Evolutionary conservation across 2,888 invertebrate genomes (phyloP).

Genomic region (Cyrtodaria siliqua): DNA sequence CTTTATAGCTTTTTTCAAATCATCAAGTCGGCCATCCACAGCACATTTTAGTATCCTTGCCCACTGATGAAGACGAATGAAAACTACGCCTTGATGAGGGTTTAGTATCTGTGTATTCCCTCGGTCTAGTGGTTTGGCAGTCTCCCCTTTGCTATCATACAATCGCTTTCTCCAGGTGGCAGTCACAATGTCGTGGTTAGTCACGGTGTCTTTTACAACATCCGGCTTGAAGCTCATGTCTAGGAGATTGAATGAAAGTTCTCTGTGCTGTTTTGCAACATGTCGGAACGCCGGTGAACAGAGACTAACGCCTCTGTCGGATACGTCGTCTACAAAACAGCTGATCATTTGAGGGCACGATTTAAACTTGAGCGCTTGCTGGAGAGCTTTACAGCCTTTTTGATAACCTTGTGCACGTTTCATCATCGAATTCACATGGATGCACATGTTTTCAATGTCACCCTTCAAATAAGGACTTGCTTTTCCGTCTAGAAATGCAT

Average conservation of each 20-base stretch:
- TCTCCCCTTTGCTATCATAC: conserved; percentile 35
- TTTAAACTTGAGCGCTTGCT: conserved; percentile 57
- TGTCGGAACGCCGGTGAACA: conserved; percentile 59
- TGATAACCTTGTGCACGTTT: conserved; percentile 63
- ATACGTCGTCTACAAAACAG: conserved; percentile 60
- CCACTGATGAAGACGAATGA: conserved; percentile 30
- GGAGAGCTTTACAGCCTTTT: conserved; percentile 61
- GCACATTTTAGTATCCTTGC: conserved; percentile 33
- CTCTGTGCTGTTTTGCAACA: conserved; percentile 46
- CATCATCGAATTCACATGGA: conserved; percentile 45
- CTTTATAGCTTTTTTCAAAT: conserved; percentile 13
- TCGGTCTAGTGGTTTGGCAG: background rate
- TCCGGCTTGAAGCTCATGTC: conserved; percentile 63
- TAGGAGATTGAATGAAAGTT: conserved; percentile 62
- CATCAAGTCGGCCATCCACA: conserved; percentile 14
- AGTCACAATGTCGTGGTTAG: conserved; percentile 43
- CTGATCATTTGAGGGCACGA: conserved; percentile 53
- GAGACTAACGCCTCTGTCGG: conserved; percentile 60
- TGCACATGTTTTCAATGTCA: conserved; percentile 62
- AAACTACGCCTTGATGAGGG: conserved; percentile 17
- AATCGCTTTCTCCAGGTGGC: conserved; percentile 65
- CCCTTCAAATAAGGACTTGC: conserved; percentile 43
- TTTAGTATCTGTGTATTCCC: conserved; percentile 12
- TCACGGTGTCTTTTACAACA: conserved; percentile 22
- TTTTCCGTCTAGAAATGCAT: conserved; percentile 37